These are phyloP conservation scores for Amblyornis subalaris DNA, from an alignment of 2,113 vertebrate species.

Conservation along the genomic window DNA sequence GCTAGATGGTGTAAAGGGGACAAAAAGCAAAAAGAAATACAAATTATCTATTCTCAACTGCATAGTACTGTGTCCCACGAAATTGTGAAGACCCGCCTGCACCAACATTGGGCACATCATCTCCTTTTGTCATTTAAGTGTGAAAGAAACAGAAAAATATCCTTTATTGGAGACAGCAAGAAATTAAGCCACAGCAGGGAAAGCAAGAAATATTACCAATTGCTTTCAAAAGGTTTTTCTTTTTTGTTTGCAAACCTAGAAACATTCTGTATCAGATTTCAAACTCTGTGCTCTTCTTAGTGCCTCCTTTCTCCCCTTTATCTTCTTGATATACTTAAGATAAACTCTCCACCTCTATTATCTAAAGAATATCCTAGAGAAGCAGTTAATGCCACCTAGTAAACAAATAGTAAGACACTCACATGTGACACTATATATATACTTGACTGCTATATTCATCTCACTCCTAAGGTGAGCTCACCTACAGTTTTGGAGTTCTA, in stretches of 20 bases:
- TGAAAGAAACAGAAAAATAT: background rate
- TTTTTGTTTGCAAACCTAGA: background rate
- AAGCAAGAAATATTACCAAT: background rate
- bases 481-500: background rate
- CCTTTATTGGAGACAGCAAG: background rate
- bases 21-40: background rate
- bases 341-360: background rate
- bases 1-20: background rate
- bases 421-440: background rate
- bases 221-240: background rate
- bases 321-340: background rate
- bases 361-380: background rate
- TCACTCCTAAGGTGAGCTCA: background rate
- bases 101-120: background rate
- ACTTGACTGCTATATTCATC: background rate
- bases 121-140: background rate
- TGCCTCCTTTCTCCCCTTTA: background rate
- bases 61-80: background rate
- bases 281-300: background rate
- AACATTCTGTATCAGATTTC: background rate
- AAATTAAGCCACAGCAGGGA: background rate
- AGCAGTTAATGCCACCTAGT: background rate
- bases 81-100: background rate
- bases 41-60: background rate
- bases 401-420: background rate